phyloP scores from a whole-genome alignment of 2,888 invertebrate species.

The Camponotus fellah region DNA sequence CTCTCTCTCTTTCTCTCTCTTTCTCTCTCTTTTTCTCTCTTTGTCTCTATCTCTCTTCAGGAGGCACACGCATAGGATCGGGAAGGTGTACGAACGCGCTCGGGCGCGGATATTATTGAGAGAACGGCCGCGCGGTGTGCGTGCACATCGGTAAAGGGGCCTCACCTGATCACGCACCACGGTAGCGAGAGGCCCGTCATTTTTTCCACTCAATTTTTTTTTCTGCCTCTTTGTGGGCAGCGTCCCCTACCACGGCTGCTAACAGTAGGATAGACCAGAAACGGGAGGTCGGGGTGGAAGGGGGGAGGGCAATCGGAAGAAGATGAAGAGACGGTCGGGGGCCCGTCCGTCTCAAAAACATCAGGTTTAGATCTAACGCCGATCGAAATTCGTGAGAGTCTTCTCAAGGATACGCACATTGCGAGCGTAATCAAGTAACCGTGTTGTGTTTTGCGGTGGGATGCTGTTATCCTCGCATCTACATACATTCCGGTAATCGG shows the following conservation, averaged over 20 bases:
- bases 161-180: slow-evolving; percentile 82
- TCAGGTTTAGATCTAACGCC: slow-evolving; percentile 83
- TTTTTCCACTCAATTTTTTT: slow-evolving; percentile 81
- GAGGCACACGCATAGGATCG: slow-evolving; percentile 39
- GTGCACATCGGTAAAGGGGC: slow-evolving; percentile 61
- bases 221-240: slow-evolving; percentile 64
- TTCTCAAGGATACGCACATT: slow-evolving; percentile 34
- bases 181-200: slow-evolving; percentile 83
- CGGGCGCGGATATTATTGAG: slow-evolving; percentile 44
- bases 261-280: slow-evolving; percentile 56
- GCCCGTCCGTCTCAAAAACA: slow-evolving; percentile 79
- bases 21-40: slow-evolving; percentile 14
- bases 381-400: slow-evolving; percentile 74
- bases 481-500: slow-evolving; percentile 36
- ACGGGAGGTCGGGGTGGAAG: background rate
- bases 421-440: slow-evolving; percentile 48
- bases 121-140: slow-evolving; percentile 56
- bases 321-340: slow-evolving; percentile 25
- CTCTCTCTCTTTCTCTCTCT: background rate
- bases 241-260: slow-evolving; percentile 58
- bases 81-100: slow-evolving; percentile 38
- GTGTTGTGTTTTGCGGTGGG: slow-evolving; percentile 19
- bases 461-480: slow-evolving; percentile 39
- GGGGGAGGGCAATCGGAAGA: slow-evolving; percentile 56
- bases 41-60: background rate